These are phyloP conservation scores for Caenorhabditis afra DNA, from an alignment of 2,888 invertebrate genomes.

Conservation along the genomic window DNA sequence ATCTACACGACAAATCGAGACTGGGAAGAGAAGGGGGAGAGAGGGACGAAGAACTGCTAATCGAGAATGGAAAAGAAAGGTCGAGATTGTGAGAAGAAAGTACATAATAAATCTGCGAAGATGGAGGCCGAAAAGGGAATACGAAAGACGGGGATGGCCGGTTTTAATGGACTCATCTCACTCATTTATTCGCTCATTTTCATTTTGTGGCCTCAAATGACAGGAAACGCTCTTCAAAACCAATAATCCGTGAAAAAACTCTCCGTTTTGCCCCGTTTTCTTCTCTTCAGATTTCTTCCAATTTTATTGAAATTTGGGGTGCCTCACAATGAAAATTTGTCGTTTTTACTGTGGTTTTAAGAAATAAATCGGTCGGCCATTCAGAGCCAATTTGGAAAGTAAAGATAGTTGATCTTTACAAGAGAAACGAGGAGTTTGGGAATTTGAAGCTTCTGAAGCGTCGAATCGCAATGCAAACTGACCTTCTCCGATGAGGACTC, in stretches of 20 bases:
- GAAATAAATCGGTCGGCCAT: too few relatives aligned
- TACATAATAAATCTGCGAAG: constrained; percentile 47
- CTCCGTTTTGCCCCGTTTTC: constrained; percentile 9
- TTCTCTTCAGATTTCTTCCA: background rate
- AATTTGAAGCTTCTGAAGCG: constrained; percentile 6
- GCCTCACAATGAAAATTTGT: too few relatives aligned
- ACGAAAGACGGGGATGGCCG: constrained; percentile 9
- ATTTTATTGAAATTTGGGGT: too few relatives aligned
- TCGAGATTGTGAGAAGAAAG: constrained; percentile 39
- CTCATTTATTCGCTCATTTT: constrained; percentile 51
- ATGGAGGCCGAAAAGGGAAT: constrained; percentile 27
- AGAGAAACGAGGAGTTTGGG: background rate
- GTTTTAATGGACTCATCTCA: constrained; percentile 39
- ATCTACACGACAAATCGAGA: constrained; percentile 10
- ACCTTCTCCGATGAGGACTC: constrained; percentile 62
- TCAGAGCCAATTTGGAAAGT: too few relatives aligned
- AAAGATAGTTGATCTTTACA: too few relatives aligned
- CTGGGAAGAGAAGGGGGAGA: background rate
- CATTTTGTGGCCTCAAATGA: constrained; percentile 34
- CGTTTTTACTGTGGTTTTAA: too few relatives aligned
- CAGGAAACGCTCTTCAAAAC: constrained; percentile 53
- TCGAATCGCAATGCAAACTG: constrained; percentile 1
- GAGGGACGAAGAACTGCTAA: constrained; percentile 2
- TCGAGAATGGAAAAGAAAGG: constrained; percentile 14
- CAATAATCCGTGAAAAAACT: constrained; percentile 51